Base-by-base conservation (phyloP, 2,797 vertebrate genomes). In the Mareca strepera region DNA sequence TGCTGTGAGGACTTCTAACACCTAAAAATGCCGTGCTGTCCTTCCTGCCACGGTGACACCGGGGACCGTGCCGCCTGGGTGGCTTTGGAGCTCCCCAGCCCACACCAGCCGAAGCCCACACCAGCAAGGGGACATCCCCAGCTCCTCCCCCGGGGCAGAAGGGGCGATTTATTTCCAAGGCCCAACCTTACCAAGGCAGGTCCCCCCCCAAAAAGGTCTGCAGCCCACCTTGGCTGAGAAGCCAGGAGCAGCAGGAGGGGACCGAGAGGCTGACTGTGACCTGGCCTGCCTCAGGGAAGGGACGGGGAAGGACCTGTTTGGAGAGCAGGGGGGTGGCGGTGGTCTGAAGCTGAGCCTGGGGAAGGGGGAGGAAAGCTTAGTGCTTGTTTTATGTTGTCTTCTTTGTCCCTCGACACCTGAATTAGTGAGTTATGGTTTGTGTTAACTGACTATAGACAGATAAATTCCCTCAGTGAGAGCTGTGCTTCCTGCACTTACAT, bases 41-140 rank as follows among this genome's bases (percentile, higher is more conserved):
- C 18, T n/a, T 60, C 14, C 31, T 23, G 39, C 35, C 18, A 35
- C 16, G 13, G n/a, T 33, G 8, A 2, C 2, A 29, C 28, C 56
- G 6, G 56, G 11, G 21, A 43, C 1, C 0, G 5, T 0, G 3
- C 12, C 33, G 17, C 67, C 50, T 35, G 48, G 0, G 8, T 62
- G 43, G 25, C 17, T 74, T 74, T 48, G 53, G 55, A 63, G 35
- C 43, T n/a, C 31, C 25, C 1, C 12, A 21, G 17, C 29, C 75
- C 4, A 18, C 2, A 2, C 17, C 78, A 46, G 28, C 17, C 16
- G 0, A 1, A 28, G 12, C n/a, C 17, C 50, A 28, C 1, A 0
- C 28, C 37, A 18, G 37, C 0, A 2, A 39, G n/a, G 13, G 44
- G 20, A 46, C 17, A 31, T 33, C 46, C 43, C n/a, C 5, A 0